These are phyloP conservation scores for Orestias chungarensis DNA, from an alignment of 2,797 vertebrate genomes.

Conservation along the genomic window DNA sequence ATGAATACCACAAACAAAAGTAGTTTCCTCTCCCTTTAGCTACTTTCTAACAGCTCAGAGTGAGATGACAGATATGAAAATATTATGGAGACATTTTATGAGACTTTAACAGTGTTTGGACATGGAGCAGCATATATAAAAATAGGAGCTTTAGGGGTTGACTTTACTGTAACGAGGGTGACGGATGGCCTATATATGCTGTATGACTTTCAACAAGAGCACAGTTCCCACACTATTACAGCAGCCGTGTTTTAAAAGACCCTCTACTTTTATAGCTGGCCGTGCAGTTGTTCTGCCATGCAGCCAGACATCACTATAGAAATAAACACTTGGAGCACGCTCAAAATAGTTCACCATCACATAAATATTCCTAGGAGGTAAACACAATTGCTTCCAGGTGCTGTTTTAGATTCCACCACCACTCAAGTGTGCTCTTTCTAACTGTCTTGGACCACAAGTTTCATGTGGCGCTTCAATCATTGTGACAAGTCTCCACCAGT, in stretches of 20 bases:
- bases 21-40: conserved; percentile 48
- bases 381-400: conserved; percentile 72
- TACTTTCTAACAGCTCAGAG: conserved; percentile 34
- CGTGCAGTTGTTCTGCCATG: conserved; percentile 34
- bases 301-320: conserved; percentile 54
- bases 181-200: conserved; percentile 21
- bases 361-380: conserved; percentile 68
- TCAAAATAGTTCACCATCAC: conserved; percentile 70
- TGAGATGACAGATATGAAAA: conserved; percentile 65
- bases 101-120: conserved; percentile 64
- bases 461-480: conserved; percentile 38
- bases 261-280: conserved; percentile 5
- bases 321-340: conserved; percentile 70
- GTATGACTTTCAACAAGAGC: conserved; percentile 23
- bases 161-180: conserved; percentile 34
- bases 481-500: conserved; percentile 50
- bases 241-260: conserved; percentile 9
- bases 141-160: conserved; percentile 32
- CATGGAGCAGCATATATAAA: conserved; percentile 35
- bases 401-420: conserved; percentile 45
- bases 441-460: conserved; percentile 38
- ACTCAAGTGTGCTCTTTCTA: conserved; percentile 41
- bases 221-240: conserved; percentile 21
- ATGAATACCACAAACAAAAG: conserved; percentile 56
- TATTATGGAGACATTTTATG: conserved; percentile 64